Evolutionary conservation across 2,797 vertebrate species (phyloP).

Genomic region (Thamnophis elegans): DNA sequence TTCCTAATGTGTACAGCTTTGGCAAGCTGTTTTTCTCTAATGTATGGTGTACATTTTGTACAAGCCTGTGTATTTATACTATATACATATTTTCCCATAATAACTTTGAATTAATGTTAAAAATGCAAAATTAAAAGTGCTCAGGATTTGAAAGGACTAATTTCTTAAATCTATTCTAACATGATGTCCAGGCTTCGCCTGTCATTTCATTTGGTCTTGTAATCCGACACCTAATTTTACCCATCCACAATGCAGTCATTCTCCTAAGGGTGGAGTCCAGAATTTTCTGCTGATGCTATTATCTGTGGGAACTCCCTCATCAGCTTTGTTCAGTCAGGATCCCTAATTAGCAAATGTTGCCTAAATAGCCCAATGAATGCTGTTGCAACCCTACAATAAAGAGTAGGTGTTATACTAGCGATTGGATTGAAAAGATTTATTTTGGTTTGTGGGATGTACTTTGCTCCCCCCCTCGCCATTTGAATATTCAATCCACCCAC

Average conservation of each 20-base stretch:
- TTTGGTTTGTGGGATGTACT: neutral
- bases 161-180: constrained; percentile 16
- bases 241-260: neutral
- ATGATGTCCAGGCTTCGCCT: neutral
- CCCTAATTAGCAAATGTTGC: neutral
- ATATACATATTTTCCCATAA: neutral
- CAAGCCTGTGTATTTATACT: neutral
- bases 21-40: neutral
- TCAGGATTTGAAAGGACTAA: neutral
- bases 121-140: neutral
- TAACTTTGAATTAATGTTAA: neutral
- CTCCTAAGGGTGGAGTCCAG: neutral
- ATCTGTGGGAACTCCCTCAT: neutral
- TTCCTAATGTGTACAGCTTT: neutral
- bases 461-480: neutral
- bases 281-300: neutral
- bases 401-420: neutral
- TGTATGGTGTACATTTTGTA: neutral
- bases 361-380: neutral
- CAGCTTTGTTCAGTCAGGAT: neutral
- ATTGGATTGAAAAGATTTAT: neutral
- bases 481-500: neutral
- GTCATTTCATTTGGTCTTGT: neutral
- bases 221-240: neutral
- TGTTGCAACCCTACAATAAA: neutral